These are phyloP conservation scores for Petrolisthes manimaculis DNA, from an alignment of 2,888 invertebrate genomes.

Conservation along the genomic window DNA sequence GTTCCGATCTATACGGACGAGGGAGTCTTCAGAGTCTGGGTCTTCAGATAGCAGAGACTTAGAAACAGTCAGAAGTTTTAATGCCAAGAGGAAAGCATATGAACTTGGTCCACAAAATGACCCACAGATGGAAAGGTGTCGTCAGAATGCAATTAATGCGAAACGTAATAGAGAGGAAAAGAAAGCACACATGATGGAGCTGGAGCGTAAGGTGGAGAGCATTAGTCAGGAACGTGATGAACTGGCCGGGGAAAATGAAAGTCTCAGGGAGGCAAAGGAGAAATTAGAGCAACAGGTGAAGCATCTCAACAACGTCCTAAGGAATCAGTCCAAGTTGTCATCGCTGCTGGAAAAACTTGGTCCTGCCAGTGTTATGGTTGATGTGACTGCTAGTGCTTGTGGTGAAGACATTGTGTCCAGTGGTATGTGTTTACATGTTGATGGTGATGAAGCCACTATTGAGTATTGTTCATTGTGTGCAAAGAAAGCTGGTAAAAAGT, in stretches of 20 bases:
- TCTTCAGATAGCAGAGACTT: neutral
- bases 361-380: conserved; percentile 34
- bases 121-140: conserved; percentile 63
- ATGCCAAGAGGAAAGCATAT: conserved; percentile 49
- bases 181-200: conserved; percentile 59
- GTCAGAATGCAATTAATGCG: conserved; percentile 65
- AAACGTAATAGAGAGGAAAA: conserved; percentile 65
- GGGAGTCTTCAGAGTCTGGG: conserved; percentile 14
- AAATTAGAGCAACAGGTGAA: conserved; percentile 43
- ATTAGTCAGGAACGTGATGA: conserved; percentile 41
- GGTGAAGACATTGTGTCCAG: conserved; percentile 40
- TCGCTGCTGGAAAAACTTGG: conserved; percentile 32
- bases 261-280: conserved; percentile 40
- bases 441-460: conserved; percentile 52
- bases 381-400: conserved; percentile 15
- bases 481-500: conserved; percentile 54
- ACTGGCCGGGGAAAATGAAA: conserved; percentile 52
- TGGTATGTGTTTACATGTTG: conserved; percentile 56
- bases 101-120: conserved; percentile 64
- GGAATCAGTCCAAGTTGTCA: conserved; percentile 47
- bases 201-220: conserved; percentile 51
- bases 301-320: conserved; percentile 47
- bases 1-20: conserved; percentile 33
- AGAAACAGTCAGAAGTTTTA: neutral
- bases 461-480: conserved; percentile 56